A percentile compares a stretch with the other conserved stretches of the same genome.
Evolutionary conservation across 2,113 vertebrate genomes (phyloP).

Genomic region (Myotis brandtii): DNA sequence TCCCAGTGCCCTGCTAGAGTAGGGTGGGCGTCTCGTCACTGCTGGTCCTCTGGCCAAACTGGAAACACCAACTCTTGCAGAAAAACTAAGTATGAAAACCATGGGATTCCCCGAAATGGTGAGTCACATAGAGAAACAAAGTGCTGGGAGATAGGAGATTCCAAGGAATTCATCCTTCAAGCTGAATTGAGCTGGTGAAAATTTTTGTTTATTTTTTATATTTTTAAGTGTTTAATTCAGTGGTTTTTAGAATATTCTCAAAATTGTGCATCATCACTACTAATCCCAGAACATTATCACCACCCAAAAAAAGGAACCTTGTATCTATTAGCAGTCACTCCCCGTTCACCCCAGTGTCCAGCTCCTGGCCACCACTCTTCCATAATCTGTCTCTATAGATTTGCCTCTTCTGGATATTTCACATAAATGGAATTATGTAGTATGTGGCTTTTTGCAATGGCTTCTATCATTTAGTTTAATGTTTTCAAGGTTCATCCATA

Average conservation of each 20-base stretch:
- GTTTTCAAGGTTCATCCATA: neutral
- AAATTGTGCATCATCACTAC: neutral
- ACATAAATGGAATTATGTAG: neutral
- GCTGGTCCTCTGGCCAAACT: neutral
- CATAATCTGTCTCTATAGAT: neutral
- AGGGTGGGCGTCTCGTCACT: fast-evolving
- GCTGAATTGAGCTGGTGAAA: neutral
- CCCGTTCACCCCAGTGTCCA: neutral
- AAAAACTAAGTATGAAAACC: neutral
- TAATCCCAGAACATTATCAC: neutral
- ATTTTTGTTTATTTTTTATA: neutral
- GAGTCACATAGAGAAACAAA: neutral
- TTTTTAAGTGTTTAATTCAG: neutral
- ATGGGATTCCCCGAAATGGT: neutral
- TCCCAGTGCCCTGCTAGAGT: neutral
- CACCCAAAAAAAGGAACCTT: neutral
- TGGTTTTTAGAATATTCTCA: slow-evolving; percentile 4
- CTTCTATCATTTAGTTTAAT: neutral
- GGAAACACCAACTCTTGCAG: neutral
- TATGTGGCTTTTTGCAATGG: neutral
- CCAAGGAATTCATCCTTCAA: neutral
- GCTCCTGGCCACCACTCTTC: neutral
- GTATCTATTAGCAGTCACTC: neutral
- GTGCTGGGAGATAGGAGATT: neutral
- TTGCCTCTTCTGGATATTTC: neutral